A percentile compares a stretch with the other conserved stretches of the same genome.
Evolutionary conservation across 2,888 invertebrate genomes (phyloP).

Genomic region (Sinopyrophorus schimmeli): DNA sequence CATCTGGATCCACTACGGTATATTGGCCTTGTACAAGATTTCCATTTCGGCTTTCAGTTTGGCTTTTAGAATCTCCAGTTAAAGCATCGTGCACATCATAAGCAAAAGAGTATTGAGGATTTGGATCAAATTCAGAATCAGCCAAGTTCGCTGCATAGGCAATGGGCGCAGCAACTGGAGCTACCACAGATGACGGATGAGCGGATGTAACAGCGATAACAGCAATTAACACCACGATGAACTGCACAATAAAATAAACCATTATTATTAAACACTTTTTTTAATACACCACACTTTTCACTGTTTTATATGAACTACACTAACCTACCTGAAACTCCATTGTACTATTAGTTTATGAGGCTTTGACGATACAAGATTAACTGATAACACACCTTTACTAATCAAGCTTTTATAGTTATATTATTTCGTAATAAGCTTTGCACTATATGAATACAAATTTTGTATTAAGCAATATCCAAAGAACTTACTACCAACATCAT

Average conservation of each 20-base stretch:
- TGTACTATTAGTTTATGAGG: slow-evolving; percentile 12
- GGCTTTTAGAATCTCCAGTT: slow-evolving; percentile 64
- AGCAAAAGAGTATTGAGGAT: slow-evolving; percentile 69
- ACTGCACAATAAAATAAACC: slow-evolving; percentile 29
- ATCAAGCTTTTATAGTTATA: slow-evolving; percentile 23
- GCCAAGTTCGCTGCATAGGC: slow-evolving; percentile 52
- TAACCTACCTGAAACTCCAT: slow-evolving; percentile 37
- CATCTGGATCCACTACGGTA: slow-evolving; percentile 67
- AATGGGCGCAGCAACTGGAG: slow-evolving; percentile 45
- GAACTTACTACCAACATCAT: slow-evolving; percentile 14
- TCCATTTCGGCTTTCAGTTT: slow-evolving; percentile 61
- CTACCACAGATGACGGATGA: slow-evolving; percentile 25
- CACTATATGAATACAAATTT: slow-evolving; percentile 21
- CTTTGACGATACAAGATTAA: slow-evolving; percentile 13
- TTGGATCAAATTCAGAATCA: slow-evolving; percentile 63
- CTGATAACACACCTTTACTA: slow-evolving; percentile 22
- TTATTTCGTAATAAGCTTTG: slow-evolving; percentile 22
- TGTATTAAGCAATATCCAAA: slow-evolving; percentile 13
- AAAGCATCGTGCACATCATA: slow-evolving; percentile 70
- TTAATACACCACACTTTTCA: slow-evolving; percentile 22
- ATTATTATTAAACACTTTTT: slow-evolving; percentile 16
- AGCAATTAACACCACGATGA: slow-evolving; percentile 36
- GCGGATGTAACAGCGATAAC: slow-evolving; percentile 36
- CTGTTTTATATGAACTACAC: slow-evolving; percentile 7
- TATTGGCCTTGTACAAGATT: slow-evolving; percentile 68